phyloP scores from a whole-genome alignment of 2,888 invertebrate genomes.

The Disparrhopalites patrizii region DNA sequence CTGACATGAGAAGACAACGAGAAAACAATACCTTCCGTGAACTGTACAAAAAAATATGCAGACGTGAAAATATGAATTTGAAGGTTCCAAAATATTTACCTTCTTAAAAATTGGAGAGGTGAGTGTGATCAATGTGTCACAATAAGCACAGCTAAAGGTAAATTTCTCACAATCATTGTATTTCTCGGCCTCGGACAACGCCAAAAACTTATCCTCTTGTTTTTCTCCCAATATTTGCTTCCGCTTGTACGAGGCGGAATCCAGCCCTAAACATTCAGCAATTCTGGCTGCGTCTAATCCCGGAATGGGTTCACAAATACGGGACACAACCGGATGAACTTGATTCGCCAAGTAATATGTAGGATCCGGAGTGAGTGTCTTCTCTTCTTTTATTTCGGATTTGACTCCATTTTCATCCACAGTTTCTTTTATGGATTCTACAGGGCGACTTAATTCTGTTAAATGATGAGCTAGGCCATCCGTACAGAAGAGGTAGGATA shows the following conservation, averaged over 20 bases:
- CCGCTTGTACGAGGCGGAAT: slow-evolving; percentile 53
- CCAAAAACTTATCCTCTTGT: slow-evolving; percentile 47
- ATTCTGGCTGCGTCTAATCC: slow-evolving; percentile 86
- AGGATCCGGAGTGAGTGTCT: slow-evolving; percentile 68
- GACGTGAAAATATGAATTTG: too few relatives aligned
- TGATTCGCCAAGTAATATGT: slow-evolving; percentile 92
- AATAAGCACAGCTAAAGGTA: slow-evolving; percentile 50
- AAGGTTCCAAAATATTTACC: neutral
- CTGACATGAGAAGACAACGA: too few relatives aligned
- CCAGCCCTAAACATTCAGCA: slow-evolving; percentile 64
- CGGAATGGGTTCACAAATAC: slow-evolving; percentile 93
- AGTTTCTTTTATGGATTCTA: neutral
- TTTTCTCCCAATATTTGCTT: slow-evolving; percentile 51
- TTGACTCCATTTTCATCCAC: slow-evolving; percentile 10
- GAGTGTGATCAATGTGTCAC: slow-evolving; percentile 10
- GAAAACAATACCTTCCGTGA: too few relatives aligned
- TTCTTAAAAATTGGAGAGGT: neutral
- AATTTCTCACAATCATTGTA: slow-evolving; percentile 57
- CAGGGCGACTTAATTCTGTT: slow-evolving; percentile 30
- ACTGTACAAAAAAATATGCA: too few relatives aligned
- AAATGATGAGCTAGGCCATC: slow-evolving; percentile 54
- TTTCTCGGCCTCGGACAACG: slow-evolving; percentile 55
- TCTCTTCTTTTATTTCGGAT: slow-evolving; percentile 11
- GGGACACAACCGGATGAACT: slow-evolving; percentile 90
- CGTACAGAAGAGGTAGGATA: slow-evolving; percentile 87